Evolutionary conservation across 2,113 vertebrate species (phyloP).

Genomic region (Aegypius monachus): DNA sequence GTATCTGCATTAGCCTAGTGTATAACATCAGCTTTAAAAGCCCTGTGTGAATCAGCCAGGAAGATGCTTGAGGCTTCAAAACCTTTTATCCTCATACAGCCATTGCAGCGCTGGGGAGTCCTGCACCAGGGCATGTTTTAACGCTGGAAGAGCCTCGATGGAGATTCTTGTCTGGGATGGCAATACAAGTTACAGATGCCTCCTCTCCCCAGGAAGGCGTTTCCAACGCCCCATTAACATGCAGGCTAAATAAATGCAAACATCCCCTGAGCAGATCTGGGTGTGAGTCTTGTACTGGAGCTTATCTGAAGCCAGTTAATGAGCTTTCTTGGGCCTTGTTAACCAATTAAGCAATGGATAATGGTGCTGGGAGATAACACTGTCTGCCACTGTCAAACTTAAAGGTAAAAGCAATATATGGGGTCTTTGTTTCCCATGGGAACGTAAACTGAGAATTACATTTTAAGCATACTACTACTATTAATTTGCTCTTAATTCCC

Average conservation of each 20-base stretch:
- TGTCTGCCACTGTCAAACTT: not conserved
- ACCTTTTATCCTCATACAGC: not conserved
- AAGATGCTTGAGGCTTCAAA: not conserved
- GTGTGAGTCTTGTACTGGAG: not conserved
- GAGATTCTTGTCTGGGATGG: not conserved
- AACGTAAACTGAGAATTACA: fast-evolving
- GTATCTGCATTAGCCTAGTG: not conserved
- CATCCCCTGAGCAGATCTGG: not conserved
- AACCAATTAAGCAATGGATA: not conserved
- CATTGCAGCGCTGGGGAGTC: fast-evolving
- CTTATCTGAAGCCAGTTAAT: not conserved
- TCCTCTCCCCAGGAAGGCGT: not conserved
- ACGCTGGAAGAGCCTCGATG: fast-evolving
- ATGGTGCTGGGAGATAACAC: not conserved
- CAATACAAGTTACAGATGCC: not conserved
- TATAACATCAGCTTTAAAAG: not conserved
- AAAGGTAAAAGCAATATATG: not conserved
- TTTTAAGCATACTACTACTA: not conserved
- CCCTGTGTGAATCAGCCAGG: not conserved
- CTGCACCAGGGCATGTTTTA: not conserved
- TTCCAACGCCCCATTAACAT: not conserved
- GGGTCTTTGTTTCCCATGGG: fast-evolving
- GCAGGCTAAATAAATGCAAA: not conserved
- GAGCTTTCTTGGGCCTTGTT: not conserved
- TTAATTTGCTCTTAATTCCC: not conserved